These are phyloP conservation scores for Kryphioiulus occultus DNA, from an alignment of 2,888 invertebrate species.

Conservation along the genomic window DNA sequence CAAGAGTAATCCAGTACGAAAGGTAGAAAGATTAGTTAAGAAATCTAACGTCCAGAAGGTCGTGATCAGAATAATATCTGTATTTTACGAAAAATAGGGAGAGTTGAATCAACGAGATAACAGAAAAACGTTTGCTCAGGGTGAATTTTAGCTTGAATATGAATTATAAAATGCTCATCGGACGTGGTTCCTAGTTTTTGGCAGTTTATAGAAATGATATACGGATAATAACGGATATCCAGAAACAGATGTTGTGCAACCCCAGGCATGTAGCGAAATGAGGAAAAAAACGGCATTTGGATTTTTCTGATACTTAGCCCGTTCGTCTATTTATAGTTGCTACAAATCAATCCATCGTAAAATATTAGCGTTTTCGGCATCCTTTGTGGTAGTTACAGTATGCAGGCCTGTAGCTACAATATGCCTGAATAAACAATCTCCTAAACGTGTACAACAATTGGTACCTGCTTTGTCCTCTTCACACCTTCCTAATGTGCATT, in stretches of 20 bases:
- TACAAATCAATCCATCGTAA: background rate
- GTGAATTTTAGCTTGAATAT: no score
- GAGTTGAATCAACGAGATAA: no score
- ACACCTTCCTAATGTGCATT: no score
- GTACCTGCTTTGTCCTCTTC: no score
- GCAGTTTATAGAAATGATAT: background rate
- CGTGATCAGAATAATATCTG: no score
- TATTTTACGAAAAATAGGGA: no score
- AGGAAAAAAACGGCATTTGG: no score
- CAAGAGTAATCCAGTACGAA: no score
- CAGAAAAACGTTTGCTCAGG: no score
- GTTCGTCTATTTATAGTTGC: background rate
- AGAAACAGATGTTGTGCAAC: background rate
- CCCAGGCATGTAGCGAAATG: background rate
- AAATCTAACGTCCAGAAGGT: no score
- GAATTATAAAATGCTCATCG: background rate
- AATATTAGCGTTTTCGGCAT: background rate
- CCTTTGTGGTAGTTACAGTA: background rate
- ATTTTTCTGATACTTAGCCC: background rate
- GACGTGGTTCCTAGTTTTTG: background rate
- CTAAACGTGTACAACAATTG: no score
- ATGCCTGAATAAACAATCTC: background rate
- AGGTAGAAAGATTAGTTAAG: no score
- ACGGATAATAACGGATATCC: background rate
- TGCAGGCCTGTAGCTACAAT: background rate